Evolutionary conservation across 2,888 invertebrate genomes (phyloP).

Genomic region (Spisula subtruncata): DNA sequence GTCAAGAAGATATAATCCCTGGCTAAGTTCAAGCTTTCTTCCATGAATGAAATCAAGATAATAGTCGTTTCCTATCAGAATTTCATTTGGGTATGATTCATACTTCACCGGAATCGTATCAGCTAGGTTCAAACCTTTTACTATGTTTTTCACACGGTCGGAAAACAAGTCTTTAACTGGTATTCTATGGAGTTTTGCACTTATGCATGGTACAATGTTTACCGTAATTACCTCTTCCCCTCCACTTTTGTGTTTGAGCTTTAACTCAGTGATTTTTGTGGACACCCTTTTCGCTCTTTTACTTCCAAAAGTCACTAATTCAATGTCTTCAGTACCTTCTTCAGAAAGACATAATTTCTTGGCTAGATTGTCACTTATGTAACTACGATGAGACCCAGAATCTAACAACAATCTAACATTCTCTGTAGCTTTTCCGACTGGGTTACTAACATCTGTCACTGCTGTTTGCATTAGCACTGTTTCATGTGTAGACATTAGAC

Average conservation of each 20-base stretch:
- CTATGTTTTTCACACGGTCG: background rate
- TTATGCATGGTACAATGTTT: slow-evolving; percentile 47
- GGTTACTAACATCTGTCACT: slow-evolving; percentile 30
- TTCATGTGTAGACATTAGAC: slow-evolving; percentile 43
- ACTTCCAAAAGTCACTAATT: slow-evolving; percentile 32
- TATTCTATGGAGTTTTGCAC: slow-evolving; percentile 32
- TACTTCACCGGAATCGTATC: slow-evolving; percentile 34
- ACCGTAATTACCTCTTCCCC: background rate
- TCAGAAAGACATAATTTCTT: slow-evolving; percentile 19
- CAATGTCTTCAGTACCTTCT: slow-evolving; percentile 26
- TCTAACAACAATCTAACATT: slow-evolving; percentile 35
- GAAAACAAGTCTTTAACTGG: background rate
- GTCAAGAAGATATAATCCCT: slow-evolving; percentile 44
- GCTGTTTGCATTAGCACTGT: slow-evolving; percentile 50
- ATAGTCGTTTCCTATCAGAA: slow-evolving; percentile 54
- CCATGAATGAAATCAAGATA: slow-evolving; percentile 44
- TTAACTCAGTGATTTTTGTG: slow-evolving; percentile 21
- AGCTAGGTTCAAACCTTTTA: background rate
- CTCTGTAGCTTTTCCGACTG: background rate
- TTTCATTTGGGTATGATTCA: slow-evolving; percentile 33
- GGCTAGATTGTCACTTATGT: slow-evolving; percentile 36
- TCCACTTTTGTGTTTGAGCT: slow-evolving; percentile 30
- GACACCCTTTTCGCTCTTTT: background rate
- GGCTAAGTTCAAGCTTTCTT: background rate
- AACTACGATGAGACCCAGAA: slow-evolving; percentile 48